phyloP scores from a whole-genome alignment of 2,888 invertebrate genomes.

The Cryptophagus acutangulus region DNA sequence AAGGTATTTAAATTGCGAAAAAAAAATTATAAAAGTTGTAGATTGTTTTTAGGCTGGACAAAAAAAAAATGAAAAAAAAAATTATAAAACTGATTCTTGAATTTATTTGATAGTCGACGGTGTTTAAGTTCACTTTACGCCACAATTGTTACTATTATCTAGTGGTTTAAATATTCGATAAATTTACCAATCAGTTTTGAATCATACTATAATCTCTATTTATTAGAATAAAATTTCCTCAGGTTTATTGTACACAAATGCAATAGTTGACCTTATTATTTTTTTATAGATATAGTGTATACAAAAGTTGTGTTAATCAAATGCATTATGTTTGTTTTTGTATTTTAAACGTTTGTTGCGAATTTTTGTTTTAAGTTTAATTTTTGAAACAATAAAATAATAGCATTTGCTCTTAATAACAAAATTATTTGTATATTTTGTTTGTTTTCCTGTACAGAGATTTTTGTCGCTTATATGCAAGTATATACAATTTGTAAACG shows the following conservation, averaged over 20 bases:
- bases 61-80: conserved; percentile 3
- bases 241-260: conserved; percentile 45
- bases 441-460: conserved; percentile 41
- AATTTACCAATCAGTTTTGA: not conserved
- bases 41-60: conserved; percentile 9
- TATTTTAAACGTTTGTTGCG: conserved; percentile 12
- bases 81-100: conserved; percentile 7
- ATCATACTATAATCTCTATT: conserved; percentile 42
- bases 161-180: no score
- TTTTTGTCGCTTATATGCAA: conserved; percentile 45
- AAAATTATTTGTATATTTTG: conserved; percentile 28
- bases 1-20: no score
- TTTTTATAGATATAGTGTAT: not conserved
- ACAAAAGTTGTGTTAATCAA: not conserved
- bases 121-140: not conserved
- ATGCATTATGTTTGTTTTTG: conserved; percentile 10
- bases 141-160: no score
- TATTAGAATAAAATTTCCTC: conserved; percentile 44
- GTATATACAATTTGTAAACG: conserved; percentile 46
- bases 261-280: conserved; percentile 39
- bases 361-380: conserved; percentile 17
- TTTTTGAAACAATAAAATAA: conserved; percentile 18
- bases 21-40: not conserved
- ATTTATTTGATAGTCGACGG: conserved; percentile 6
- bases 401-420: conserved; percentile 28